Conservation (phyloP, 2,113 vertebrate species). For the Antechinus stuartii region DNA sequence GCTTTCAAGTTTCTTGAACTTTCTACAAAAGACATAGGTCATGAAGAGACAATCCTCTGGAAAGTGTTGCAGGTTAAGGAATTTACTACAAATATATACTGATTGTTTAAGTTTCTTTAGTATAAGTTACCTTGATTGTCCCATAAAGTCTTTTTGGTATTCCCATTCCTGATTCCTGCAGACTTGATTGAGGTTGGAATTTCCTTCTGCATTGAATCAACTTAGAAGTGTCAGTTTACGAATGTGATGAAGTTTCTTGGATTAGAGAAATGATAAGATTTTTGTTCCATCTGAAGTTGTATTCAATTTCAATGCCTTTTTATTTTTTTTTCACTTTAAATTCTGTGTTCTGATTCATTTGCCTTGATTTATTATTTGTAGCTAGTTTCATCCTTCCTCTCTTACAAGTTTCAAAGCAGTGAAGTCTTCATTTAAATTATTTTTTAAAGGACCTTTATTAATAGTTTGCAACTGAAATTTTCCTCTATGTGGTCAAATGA, state of each 20-base stretch:
- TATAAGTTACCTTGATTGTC: accelerated
- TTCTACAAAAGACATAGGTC: background rate
- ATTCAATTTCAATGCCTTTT: background rate
- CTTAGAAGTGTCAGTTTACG: too few relatives aligned
- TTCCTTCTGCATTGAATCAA: background rate
- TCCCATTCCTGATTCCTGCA: background rate
- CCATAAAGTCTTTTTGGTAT: background rate
- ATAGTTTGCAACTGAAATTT: background rate
- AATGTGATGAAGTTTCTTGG: background rate
- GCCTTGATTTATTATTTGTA: accelerated
- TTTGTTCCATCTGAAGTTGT: accelerated
- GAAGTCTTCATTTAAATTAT: background rate
- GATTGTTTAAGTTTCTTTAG: background rate
- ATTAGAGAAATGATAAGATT: accelerated
- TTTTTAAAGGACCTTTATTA: background rate
- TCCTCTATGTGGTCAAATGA: background rate
- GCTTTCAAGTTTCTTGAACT: background rate
- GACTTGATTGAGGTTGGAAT: too few relatives aligned
- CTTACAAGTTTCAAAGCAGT: background rate
- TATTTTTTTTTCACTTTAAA: background rate
- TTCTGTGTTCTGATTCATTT: background rate
- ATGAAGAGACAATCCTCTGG: background rate
- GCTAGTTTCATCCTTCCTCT: background rate
- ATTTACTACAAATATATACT: background rate
- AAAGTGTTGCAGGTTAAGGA: background rate